These are phyloP conservation scores for Anguilla megastoma DNA, from an alignment of 2,797 vertebrate genomes.

Conservation along the genomic window DNA sequence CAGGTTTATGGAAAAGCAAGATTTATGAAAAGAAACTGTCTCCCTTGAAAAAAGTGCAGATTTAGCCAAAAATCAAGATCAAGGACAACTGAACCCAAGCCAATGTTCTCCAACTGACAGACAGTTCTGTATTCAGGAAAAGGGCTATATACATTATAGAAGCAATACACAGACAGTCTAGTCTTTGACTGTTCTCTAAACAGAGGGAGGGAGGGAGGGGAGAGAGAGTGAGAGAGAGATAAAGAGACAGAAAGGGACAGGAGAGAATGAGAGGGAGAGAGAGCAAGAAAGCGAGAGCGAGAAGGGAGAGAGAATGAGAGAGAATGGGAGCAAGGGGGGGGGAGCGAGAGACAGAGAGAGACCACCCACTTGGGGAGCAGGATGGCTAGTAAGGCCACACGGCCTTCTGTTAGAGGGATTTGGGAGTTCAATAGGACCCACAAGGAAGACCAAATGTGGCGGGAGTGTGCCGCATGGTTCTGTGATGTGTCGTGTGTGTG, in stretches of 20 bases:
- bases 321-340: constrained; percentile 13
- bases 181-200: too few relatives aligned
- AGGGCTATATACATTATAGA: too few relatives aligned
- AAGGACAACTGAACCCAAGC: too few relatives aligned
- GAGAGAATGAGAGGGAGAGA: constrained; percentile 46
- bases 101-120: too few relatives aligned
- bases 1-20: too few relatives aligned
- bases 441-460: constrained; percentile 55
- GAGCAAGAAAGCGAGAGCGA: not conserved
- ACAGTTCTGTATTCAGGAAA: too few relatives aligned
- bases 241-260: not conserved
- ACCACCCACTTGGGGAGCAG: constrained; percentile 73
- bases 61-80: too few relatives aligned
- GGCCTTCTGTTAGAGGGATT: constrained; percentile 57
- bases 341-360: constrained; percentile 36
- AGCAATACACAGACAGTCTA: too few relatives aligned
- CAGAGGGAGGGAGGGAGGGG: too few relatives aligned
- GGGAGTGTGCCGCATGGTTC: constrained; percentile 33
- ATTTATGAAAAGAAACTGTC: too few relatives aligned
- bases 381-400: constrained; percentile 53
- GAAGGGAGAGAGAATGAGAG: constrained; percentile 48
- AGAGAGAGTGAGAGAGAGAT: too few relatives aligned
- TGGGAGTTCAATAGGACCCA: constrained; percentile 63
- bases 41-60: too few relatives aligned
- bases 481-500: constrained; percentile 30